Evolutionary conservation across 2,888 invertebrate genomes (phyloP).

Genomic region (Limenitis camilla): DNA sequence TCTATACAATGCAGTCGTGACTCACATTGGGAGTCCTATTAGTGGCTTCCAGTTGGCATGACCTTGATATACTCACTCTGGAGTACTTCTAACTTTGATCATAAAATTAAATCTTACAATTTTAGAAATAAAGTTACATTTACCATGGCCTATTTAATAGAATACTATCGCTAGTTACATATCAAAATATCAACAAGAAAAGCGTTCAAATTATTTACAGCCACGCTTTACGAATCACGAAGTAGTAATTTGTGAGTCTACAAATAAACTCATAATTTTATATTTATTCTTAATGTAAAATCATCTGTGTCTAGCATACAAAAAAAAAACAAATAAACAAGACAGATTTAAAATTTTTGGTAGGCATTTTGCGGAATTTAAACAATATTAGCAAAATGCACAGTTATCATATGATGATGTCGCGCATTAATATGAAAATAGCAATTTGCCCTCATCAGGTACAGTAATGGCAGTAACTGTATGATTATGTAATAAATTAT

Average conservation of each 20-base stretch:
- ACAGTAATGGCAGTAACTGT: conserved; percentile 19
- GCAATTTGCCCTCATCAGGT: conserved; percentile 19
- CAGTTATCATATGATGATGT: conserved; percentile 12
- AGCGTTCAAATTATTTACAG: conserved; percentile 26
- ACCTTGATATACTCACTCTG: conserved; percentile 23
- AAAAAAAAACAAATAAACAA: no score
- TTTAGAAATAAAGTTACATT: neutral
- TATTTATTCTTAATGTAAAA: no score
- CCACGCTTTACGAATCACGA: conserved; percentile 23
- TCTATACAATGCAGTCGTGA: conserved; percentile 29
- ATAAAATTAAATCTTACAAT: neutral
- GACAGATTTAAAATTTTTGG: no score
- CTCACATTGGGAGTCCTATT: conserved; percentile 26
- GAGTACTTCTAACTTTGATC: conserved; percentile 1
- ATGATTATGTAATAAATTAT: conserved; percentile 17
- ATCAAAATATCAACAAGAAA: conserved; percentile 24
- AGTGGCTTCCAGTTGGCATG: conserved; percentile 30
- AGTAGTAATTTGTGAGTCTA: conserved; percentile 23
- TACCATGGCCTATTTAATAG: neutral
- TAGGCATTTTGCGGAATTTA: conserved; percentile 2
- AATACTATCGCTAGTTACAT: conserved; percentile 4
- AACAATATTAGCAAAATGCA: conserved; percentile 11
- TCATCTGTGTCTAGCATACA: no score
- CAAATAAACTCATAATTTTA: conserved; percentile 12
- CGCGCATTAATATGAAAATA: conserved; percentile 13